phyloP scores from a whole-genome alignment of 2,113 vertebrate species.

The Rhinolophus sinicus region DNA sequence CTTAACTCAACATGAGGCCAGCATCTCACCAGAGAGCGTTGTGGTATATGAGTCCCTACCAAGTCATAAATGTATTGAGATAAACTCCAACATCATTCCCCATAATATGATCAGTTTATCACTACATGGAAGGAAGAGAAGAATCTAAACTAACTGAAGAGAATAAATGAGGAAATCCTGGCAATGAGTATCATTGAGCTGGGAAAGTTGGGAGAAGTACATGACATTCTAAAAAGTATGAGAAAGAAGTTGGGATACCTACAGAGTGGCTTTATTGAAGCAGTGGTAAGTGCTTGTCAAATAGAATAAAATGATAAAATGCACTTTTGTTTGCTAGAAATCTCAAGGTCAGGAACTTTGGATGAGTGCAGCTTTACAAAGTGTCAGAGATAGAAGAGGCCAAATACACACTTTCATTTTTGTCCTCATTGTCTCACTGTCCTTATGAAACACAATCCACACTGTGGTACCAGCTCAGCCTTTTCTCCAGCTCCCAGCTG shows the following conservation, averaged over 20 bases:
- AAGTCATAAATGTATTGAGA: background rate
- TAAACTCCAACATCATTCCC: background rate
- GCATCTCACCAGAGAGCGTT: rapidly evolving
- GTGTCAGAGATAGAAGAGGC: slow-evolving; percentile 16
- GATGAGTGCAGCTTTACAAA: background rate
- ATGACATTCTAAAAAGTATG: background rate
- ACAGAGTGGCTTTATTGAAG: background rate
- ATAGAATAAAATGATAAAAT: background rate
- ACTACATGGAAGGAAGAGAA: background rate
- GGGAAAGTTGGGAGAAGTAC: background rate
- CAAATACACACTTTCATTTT: background rate
- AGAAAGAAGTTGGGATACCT: background rate
- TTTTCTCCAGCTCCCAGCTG: background rate
- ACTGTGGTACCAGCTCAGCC: background rate
- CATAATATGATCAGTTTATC: background rate
- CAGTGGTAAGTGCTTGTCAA: background rate
- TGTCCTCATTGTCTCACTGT: background rate
- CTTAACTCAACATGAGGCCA: background rate
- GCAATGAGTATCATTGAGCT: rapidly evolving
- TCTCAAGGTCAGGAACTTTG: background rate
- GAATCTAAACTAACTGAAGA: background rate
- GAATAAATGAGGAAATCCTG: background rate
- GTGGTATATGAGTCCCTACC: no score
- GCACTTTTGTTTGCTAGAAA: background rate
- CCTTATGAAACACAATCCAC: background rate